Conservation (phyloP, 2,797 vertebrate genomes). For the Anabas testudineus region DNA sequence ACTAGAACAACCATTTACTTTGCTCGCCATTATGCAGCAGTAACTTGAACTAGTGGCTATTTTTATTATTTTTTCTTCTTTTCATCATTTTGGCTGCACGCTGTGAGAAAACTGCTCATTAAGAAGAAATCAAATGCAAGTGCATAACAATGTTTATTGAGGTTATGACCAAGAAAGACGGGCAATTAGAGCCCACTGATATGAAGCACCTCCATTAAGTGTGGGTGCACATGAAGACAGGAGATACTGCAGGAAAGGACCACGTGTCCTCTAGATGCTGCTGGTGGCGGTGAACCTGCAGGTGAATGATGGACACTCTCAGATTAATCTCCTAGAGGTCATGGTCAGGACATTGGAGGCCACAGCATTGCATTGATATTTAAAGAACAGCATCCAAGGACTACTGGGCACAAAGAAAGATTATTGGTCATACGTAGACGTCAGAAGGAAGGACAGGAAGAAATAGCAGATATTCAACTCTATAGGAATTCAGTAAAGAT, state of each 20-base stretch:
- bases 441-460: neutral
- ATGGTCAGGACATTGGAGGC: neutral
- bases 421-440: neutral
- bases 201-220: neutral
- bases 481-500: neutral
- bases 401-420: neutral
- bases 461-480: neutral
- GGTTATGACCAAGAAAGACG: neutral
- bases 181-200: neutral
- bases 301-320: slow-evolving; percentile 5
- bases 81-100: neutral
- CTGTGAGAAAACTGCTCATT: neutral
- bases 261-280: neutral
- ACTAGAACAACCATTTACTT: neutral
- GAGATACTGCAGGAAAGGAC: neutral
- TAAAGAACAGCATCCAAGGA: neutral
- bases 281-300: slow-evolving; percentile 2
- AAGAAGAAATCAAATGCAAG: neutral
- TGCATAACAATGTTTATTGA: neutral
- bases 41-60: neutral
- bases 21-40: neutral
- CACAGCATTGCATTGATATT: neutral
- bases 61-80: neutral
- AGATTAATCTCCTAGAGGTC: slow-evolving; percentile 4
- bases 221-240: neutral